Percentiles rank a stretch among this genome's conserved stretches.
Evolutionary conservation across 1,140 invertebrate species (phyloP).

Genomic region (Arctopsyche grandis): DNA sequence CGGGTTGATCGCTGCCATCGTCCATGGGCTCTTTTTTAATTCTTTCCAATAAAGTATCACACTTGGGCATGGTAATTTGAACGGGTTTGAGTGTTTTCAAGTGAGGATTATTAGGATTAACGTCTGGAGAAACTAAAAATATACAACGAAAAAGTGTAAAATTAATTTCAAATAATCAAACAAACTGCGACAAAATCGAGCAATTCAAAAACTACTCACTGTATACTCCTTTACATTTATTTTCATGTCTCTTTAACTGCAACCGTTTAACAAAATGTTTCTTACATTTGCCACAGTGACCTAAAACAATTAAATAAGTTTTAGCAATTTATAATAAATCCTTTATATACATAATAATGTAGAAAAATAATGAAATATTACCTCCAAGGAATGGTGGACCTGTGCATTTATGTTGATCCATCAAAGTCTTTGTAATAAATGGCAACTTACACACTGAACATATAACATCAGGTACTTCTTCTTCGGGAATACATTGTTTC

Average conservation of each 20-base stretch:
- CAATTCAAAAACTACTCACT: constrained; percentile 12
- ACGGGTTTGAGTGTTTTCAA: constrained; percentile 52
- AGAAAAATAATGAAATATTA: background rate
- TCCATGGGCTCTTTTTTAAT: constrained; percentile 39
- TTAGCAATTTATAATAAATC: background rate
- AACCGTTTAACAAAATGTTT: constrained; percentile 52
- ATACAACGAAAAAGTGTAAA: constrained; percentile 19
- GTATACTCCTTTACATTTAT: constrained; percentile 46
- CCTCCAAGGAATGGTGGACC: constrained; percentile 52
- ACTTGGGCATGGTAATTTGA: constrained; percentile 56
- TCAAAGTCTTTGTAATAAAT: constrained; percentile 54
- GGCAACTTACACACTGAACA: constrained; percentile 55
- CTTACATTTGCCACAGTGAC: constrained; percentile 56
- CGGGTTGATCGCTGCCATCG: background rate
- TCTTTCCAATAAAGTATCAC: constrained; percentile 56
- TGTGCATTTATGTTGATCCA: constrained; percentile 53
- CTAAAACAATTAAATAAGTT: constrained; percentile 50
- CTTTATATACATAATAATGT: background rate
- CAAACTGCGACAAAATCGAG: constrained; percentile 13
- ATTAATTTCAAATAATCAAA: constrained; percentile 1
- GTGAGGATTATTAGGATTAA: constrained; percentile 54
- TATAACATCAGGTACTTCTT: constrained; percentile 54
- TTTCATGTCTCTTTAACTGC: constrained; percentile 55
- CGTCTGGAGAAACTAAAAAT: constrained; percentile 14
- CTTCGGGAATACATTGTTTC: constrained; percentile 52